A percentile compares a stretch with the other conserved stretches of the same genome.
phyloP scores from a whole-genome alignment of 2,797 vertebrate genomes.

The Ibycter americanus region DNA sequence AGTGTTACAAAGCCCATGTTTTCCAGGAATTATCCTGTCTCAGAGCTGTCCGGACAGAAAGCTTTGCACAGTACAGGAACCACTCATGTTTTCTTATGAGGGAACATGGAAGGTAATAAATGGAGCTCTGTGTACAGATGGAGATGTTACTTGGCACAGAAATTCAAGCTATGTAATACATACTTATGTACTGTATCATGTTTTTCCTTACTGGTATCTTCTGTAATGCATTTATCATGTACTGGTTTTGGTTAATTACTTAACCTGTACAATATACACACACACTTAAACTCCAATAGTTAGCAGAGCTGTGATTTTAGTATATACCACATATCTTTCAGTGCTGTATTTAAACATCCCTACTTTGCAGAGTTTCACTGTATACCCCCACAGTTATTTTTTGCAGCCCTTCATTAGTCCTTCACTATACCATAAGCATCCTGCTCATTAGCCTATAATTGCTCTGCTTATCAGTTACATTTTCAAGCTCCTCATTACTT shows the following conservation, averaged over 20 bases:
- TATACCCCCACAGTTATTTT: background rate
- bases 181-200: background rate
- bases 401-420: slow-evolving; percentile 30
- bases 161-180: accelerated
- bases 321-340: background rate
- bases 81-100: background rate
- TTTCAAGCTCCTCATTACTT: slow-evolving; percentile 14
- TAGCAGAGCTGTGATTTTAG: background rate
- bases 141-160: background rate
- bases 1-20: accelerated
- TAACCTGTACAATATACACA: background rate
- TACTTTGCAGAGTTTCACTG: background rate
- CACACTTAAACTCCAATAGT: background rate
- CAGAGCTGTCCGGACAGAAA: background rate
- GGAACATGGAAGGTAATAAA: background rate
- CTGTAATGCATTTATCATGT: background rate
- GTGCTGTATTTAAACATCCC: background rate
- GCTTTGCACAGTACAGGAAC: accelerated
- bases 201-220: background rate
- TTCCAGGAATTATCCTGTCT: background rate
- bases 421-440: slow-evolving; percentile 9
- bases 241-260: background rate
- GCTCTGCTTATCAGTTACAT: slow-evolving; percentile 3
- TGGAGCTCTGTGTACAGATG: background rate
- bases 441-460: slow-evolving; percentile 22